Percentiles rank a stretch among this genome's conserved stretches.
Evolutionary conservation across 2,797 vertebrate species (phyloP).

Genomic region (Centropyge bicolor): DNA sequence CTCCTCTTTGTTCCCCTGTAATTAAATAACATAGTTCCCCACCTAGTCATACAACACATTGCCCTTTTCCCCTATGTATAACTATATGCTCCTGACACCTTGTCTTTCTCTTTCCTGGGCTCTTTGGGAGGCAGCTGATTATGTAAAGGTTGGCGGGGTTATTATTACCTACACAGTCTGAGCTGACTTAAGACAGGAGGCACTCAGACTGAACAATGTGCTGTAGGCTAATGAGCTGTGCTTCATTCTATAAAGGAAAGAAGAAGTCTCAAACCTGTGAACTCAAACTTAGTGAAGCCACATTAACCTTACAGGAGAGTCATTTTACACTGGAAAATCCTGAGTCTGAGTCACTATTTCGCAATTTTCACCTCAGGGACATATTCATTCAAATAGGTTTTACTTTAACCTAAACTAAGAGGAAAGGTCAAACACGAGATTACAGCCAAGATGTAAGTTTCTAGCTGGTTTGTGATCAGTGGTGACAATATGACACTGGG

Average conservation of each 20-base stretch:
- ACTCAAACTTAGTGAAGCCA: conserved; percentile 35
- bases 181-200: conserved; percentile 54
- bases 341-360: not conserved
- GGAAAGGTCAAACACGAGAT: conserved; percentile 21
- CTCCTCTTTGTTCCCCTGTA: conserved; percentile 3
- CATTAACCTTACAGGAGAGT: conserved; percentile 49
- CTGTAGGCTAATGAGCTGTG: conserved; percentile 68
- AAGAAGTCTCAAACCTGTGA: conserved; percentile 55
- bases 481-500: not conserved
- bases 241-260: conserved; percentile 53
- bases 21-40: conserved; percentile 34
- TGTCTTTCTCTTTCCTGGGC: conserved; percentile 46
- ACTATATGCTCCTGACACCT: conserved; percentile 35
- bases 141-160: conserved; percentile 70
- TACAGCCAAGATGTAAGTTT: not conserved
- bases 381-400: conserved; percentile 11
- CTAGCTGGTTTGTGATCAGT: not conserved
- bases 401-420: conserved; percentile 12
- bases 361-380: not conserved
- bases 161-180: conserved; percentile 68
- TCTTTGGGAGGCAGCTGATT: conserved; percentile 56
- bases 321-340: conserved; percentile 29
- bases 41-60: conserved; percentile 20
- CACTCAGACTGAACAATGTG: conserved; percentile 57
- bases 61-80: conserved; percentile 11